Evolutionary conservation across 35 echinoderm and acorn worm species (phyloP), one percentile per base, ranked within the genome.

Genomic region (Lytechinus pictus): DNA sequence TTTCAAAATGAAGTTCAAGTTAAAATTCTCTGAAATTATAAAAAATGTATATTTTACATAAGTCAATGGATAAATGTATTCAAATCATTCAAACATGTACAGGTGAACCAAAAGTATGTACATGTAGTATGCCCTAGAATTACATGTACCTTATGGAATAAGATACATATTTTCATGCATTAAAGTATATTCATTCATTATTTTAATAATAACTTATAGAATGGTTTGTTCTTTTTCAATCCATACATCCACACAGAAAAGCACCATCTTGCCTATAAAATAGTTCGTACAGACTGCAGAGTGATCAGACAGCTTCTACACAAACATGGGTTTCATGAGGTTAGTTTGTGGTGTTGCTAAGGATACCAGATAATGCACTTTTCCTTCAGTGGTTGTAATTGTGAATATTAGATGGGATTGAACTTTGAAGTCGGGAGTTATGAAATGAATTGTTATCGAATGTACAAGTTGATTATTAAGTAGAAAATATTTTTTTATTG

Each of bases 251-350:
- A 44, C 33, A 10, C 95, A 99, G 98, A 99, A 91, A 99, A 99
- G 95, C 95, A 98, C 61, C 97, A 99, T 94, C 86, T 99, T 10
- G 98, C 97, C 4, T 99, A 99, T 91, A 99, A 99, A 53, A 97
- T 99, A 89, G 97, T 99, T 19, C 95, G 97, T 21, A 99, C 98
- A 86, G 98, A 99, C 27, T 99, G 98, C 86, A 97, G 96, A 95
- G 97, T 99, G 0, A 97, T 99, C 51, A 94, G 97, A 86, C 98
- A 99, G 66, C 94, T 99, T 21, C 91, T 99, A 11, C 96, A 97
- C 27, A 99, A 99, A 95, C 98, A 99, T 97, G 98, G 98, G 60
- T 99, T 99, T 53, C 97, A 96, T 97, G 98, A 99, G 58, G 98
- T 98, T 89, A 96, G 96, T 94, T 13, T 93, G 10, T 79, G n/a